Conservation (phyloP, 2,888 invertebrate genomes). For the Cylindroiulus punctatus region DNA sequence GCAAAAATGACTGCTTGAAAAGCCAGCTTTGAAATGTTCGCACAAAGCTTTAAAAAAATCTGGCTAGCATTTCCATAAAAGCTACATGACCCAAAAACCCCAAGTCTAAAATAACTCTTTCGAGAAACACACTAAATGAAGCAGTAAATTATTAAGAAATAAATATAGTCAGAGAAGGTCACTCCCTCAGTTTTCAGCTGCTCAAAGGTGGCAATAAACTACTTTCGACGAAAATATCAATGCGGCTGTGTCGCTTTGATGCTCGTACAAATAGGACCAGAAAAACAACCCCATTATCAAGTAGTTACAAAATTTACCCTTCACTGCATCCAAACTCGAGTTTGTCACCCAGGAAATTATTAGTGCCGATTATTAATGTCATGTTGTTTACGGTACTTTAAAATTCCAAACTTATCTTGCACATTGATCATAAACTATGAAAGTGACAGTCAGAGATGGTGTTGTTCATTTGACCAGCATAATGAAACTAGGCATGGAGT, state of each 20-base stretch:
- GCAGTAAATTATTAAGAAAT: slow-evolving; percentile 53
- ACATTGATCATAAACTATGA: not conserved
- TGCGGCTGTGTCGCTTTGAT: not conserved
- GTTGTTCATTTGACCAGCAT: not conserved
- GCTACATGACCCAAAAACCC: not conserved
- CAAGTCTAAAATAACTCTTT: not conserved
- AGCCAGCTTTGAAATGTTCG: too few species aligned
- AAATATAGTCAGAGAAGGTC: slow-evolving; percentile 42
- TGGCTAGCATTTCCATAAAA: not conserved
- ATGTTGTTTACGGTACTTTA: too few species aligned
- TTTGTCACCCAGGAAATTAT: too few species aligned
- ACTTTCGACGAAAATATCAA: not conserved
- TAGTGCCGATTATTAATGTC: too few species aligned
- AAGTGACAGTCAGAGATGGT: not conserved
- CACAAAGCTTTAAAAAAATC: not conserved
- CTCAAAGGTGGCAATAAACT: not conserved
- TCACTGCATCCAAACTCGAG: too few species aligned
- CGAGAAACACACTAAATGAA: not conserved
- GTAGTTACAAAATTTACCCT: too few species aligned
- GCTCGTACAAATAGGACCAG: not conserved
- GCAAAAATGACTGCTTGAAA: too few species aligned
- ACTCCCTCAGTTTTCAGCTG: not conserved
- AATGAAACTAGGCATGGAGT: not conserved
- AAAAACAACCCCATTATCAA: too few species aligned
- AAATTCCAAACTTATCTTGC: not conserved